A percentile compares a stretch with the other conserved stretches of the same genome.
Conservation (phyloP, 2,113 vertebrate genomes). For the Bos javanicus region DNA sequence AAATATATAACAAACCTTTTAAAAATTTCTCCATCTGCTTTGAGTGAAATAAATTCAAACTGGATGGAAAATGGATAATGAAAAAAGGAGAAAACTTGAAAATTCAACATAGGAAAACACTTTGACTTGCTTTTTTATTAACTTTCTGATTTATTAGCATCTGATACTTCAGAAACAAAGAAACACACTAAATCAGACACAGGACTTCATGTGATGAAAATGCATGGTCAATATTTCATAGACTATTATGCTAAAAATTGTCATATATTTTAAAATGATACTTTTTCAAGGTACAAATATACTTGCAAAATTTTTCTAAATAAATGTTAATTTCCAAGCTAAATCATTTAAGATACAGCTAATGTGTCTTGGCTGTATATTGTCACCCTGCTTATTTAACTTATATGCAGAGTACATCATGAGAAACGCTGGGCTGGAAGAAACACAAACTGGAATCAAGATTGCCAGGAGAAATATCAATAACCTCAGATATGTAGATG, state of each 20-base stretch:
- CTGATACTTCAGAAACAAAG: not conserved
- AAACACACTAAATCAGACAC: not conserved
- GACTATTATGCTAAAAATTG: not conserved
- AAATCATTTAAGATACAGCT: not conserved
- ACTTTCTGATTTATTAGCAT: not conserved
- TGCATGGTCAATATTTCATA: not conserved
- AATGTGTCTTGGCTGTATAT: not conserved
- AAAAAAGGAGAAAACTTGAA: not conserved
- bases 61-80: not conserved
- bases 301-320: not conserved
- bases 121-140: not conserved
- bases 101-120: not conserved
- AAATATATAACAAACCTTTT: not conserved
- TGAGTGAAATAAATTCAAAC: conserved; percentile 16
- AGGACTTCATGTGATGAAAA: not conserved
- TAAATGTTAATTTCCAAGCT: not conserved
- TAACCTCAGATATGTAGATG: too few relatives aligned
- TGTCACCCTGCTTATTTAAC: too few relatives aligned
- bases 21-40: not conserved
- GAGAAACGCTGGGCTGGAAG: too few relatives aligned
- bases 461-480: too few relatives aligned
- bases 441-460: too few relatives aligned
- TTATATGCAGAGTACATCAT: too few relatives aligned
- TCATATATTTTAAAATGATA: not conserved
- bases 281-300: not conserved